Evolutionary conservation across 2,888 invertebrate genomes (phyloP).

Genomic region (Eupithecia inturbata): DNA sequence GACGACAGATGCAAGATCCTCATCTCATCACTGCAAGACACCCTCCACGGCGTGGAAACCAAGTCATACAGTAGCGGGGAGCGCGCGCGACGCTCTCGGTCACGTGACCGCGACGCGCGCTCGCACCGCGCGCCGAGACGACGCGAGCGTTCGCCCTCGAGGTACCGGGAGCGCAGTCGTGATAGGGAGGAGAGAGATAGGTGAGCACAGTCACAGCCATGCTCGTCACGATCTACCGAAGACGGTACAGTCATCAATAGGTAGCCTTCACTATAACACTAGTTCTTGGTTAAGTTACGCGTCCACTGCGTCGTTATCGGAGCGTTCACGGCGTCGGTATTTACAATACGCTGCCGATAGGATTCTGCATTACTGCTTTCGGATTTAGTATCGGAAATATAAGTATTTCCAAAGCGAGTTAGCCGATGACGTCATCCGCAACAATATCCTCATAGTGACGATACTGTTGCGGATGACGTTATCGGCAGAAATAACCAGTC

Average conservation of each 20-base stretch:
- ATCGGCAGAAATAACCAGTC: no score
- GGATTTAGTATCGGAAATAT: no score
- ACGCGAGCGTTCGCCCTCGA: constrained; percentile 65
- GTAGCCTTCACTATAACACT: no score
- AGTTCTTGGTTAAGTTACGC: no score
- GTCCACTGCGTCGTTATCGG: no score
- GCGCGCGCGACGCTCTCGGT: constrained; percentile 78
- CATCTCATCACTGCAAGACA: constrained; percentile 98
- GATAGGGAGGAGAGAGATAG: constrained; percentile 78
- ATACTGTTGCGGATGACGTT: no score
- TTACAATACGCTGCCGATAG: no score
- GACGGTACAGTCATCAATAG: background rate
- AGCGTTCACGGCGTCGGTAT: no score
- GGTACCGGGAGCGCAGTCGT: constrained; percentile 72
- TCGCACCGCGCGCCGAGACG: constrained; percentile 74
- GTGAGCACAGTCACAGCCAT: constrained; percentile 48
- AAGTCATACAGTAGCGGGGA: constrained; percentile 94
- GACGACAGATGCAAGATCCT: constrained; percentile 99
- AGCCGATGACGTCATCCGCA: no score
- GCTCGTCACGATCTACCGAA: background rate
- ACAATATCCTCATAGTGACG: no score
- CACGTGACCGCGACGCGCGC: constrained; percentile 65
- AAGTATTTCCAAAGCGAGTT: no score
- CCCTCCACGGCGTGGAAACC: constrained; percentile 97
- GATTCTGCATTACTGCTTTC: no score